phyloP scores from a whole-genome alignment of 2,797 vertebrate genomes.

The Cyprinodon diabolis region DNA sequence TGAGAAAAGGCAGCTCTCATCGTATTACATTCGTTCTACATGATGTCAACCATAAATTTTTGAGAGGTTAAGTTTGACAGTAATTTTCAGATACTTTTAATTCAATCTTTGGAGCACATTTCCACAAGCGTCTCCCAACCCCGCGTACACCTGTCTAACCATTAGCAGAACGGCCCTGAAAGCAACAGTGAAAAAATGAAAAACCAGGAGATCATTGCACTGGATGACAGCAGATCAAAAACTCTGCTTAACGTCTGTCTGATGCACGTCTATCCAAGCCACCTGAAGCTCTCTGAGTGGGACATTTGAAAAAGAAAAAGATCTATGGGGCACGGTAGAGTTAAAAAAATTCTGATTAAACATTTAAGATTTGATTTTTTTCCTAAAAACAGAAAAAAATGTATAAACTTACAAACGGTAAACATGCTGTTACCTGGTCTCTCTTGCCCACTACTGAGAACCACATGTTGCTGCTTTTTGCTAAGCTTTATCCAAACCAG shows the following conservation, averaged over 20 bases:
- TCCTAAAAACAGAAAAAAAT: not conserved
- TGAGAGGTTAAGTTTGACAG: not conserved
- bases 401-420: not conserved
- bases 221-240: not conserved
- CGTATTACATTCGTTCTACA: too few relatives aligned
- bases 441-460: conserved; percentile 94
- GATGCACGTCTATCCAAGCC: not conserved
- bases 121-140: not conserved
- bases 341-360: not conserved
- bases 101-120: not conserved
- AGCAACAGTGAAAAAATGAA: conserved; percentile 34
- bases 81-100: not conserved
- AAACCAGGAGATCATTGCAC: conserved; percentile 23
- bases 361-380: not conserved
- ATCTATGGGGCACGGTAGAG: not conserved
- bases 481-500: conserved; percentile 20
- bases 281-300: not conserved
- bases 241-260: not conserved
- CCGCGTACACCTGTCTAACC: conserved; percentile 57
- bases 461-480: conserved; percentile 83
- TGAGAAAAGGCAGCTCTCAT: too few relatives aligned
- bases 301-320: too few relatives aligned
- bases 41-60: too few relatives aligned
- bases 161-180: conserved; percentile 47
- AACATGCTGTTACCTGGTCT: conserved; percentile 70